A percentile compares a stretch with the other conserved stretches of the same genome.
Conservation (phyloP, 2,113 vertebrate species). For the Pavo muticus region DNA sequence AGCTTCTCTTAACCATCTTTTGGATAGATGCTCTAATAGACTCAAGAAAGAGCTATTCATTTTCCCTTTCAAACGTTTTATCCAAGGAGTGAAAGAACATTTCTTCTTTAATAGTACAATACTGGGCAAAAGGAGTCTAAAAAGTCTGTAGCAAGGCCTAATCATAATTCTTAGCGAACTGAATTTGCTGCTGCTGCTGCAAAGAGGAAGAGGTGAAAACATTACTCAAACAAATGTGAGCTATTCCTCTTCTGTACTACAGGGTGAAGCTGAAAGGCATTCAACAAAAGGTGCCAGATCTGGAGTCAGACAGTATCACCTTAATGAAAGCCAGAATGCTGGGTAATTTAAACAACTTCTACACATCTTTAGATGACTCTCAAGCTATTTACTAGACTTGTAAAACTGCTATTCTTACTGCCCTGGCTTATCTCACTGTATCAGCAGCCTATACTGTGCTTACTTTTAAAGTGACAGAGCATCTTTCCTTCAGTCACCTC, state of each 20-base stretch:
- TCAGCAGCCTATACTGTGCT: neutral
- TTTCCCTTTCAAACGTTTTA: neutral
- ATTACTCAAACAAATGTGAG: neutral
- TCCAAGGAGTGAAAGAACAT: neutral
- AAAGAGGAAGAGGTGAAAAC: neutral
- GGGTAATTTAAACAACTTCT: neutral
- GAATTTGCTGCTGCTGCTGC: neutral
- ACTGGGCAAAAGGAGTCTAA: neutral
- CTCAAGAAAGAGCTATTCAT: neutral
- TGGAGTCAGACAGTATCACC: neutral
- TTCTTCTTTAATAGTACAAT: neutral
- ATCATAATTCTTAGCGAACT: neutral
- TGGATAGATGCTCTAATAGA: neutral
- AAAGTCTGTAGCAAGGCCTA: neutral
- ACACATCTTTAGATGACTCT: neutral
- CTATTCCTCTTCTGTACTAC: neutral
- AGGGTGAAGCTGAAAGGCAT: neutral
- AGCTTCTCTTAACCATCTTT: neutral
- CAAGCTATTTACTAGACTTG: neutral
- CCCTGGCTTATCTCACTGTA: neutral
- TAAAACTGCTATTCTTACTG: neutral
- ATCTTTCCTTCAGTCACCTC: neutral
- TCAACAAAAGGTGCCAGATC: neutral
- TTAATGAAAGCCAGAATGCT: neutral
- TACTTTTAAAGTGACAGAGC: neutral